These are phyloP conservation scores for Micrasema longulum DNA, from an alignment of 1,140 invertebrate genomes.

Conservation along the genomic window DNA sequence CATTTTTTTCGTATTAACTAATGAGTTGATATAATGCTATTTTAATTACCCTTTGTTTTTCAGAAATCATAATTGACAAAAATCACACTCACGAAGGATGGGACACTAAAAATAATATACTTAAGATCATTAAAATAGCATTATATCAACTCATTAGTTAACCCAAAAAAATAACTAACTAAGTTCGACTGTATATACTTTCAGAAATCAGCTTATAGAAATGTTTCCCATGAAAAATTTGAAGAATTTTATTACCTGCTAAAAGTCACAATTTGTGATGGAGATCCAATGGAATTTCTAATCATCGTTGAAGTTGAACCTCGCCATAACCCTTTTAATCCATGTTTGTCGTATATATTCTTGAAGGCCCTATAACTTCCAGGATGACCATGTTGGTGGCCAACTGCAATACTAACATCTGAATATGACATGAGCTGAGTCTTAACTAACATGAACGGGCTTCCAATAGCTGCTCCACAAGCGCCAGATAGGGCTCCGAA, in stretches of 20 bases:
- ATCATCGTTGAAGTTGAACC: constrained; percentile 78
- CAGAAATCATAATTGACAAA: too few species aligned
- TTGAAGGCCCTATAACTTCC: constrained; percentile 77
- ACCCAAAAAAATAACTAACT: too few species aligned
- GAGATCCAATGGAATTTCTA: constrained; percentile 70
- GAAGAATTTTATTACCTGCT: constrained; percentile 59
- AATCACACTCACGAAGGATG: too few species aligned
- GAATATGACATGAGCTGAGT: constrained; percentile 90
- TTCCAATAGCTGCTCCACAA: constrained; percentile 62
- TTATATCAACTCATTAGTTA: too few species aligned
- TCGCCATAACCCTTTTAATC: constrained; percentile 81
- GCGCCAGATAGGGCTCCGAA: constrained; percentile 64
- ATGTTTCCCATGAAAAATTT: too few species aligned
- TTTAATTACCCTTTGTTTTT: too few species aligned
- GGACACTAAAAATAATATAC: too few species aligned
- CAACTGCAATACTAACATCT: constrained; percentile 84
- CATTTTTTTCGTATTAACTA: too few species aligned
- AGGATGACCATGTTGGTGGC: constrained; percentile 84
- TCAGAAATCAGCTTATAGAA: too few species aligned
- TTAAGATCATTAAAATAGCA: too few species aligned
- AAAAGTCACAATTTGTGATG: constrained; percentile 65
- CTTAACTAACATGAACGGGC: constrained; percentile 90
- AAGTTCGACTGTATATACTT: too few species aligned
- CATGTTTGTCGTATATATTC: constrained; percentile 78
- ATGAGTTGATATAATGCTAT: too few species aligned